Evolutionary conservation across 2,113 vertebrate species (phyloP).

Genomic region (Chrysemys picta): DNA sequence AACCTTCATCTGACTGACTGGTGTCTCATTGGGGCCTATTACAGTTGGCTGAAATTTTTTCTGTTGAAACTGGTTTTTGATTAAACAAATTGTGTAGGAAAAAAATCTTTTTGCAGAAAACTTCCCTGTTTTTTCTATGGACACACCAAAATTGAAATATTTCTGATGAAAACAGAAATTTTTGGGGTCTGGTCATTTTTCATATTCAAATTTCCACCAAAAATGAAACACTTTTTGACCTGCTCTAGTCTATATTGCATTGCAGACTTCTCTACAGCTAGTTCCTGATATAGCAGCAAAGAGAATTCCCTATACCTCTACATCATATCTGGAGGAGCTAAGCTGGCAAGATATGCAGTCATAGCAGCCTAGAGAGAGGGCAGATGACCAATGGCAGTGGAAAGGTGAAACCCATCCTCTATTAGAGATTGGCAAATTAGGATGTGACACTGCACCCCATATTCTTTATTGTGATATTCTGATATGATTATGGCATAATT

Average conservation of each 20-base stretch:
- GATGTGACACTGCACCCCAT: too few species aligned
- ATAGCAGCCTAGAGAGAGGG: not conserved
- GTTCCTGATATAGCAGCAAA: not conserved
- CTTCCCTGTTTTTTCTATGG: not conserved
- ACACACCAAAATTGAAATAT: not conserved
- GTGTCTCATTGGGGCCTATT: not conserved
- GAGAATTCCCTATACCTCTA: not conserved
- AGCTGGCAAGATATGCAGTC: not conserved
- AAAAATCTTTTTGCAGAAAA: not conserved
- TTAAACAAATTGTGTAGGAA: not conserved
- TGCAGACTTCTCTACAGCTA: not conserved
- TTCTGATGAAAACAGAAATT: too few species aligned
- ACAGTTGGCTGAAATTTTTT: accelerated
- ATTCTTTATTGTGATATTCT: too few species aligned
- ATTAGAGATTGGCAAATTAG: not conserved
- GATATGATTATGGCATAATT: too few species aligned
- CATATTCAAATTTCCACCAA: too few species aligned
- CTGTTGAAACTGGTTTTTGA: not conserved
- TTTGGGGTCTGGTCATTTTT: too few species aligned
- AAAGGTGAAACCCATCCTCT: not conserved
- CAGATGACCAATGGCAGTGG: too few species aligned
- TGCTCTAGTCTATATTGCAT: not conserved
- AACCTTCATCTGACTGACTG: not conserved
- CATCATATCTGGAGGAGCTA: not conserved
- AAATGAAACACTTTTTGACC: not conserved